Percentiles rank a stretch among this genome's conserved stretches.
These are phyloP conservation scores for Sialis fuliginosa DNA, from an alignment of 2,888 invertebrate genomes.

Conservation along the genomic window DNA sequence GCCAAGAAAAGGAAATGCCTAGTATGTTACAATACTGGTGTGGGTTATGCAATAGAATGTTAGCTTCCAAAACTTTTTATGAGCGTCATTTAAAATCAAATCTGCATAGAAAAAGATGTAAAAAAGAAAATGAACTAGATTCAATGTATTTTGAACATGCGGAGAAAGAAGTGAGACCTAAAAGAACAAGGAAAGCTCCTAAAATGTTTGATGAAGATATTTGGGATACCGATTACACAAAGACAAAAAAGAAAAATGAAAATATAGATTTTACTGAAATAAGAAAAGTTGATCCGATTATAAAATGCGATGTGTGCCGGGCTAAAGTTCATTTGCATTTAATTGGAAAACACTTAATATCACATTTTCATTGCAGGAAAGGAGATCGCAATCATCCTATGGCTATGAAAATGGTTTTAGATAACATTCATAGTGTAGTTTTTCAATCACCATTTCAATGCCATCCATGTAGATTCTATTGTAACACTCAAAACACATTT, in stretches of 20 bases:
- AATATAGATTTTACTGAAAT: constrained; percentile 4
- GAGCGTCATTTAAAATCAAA: constrained; percentile 60
- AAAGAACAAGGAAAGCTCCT: constrained; percentile 22
- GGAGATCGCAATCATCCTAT: constrained; percentile 38
- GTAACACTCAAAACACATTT: constrained; percentile 54
- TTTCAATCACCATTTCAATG: constrained; percentile 76
- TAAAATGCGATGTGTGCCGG: constrained; percentile 54
- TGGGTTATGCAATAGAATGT: constrained; percentile 56
- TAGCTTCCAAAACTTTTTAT: constrained; percentile 56
- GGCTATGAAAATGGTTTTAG: constrained; percentile 45
- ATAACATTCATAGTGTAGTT: constrained; percentile 61
- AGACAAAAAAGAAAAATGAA: constrained; percentile 9
- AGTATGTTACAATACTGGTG: constrained; percentile 42
- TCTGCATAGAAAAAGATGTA: constrained; percentile 47
- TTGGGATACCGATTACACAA: constrained; percentile 16
- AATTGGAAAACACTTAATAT: constrained; percentile 73
- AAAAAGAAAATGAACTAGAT: constrained; percentile 51
- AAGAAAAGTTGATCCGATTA: constrained; percentile 34
- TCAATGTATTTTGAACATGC: constrained; percentile 14
- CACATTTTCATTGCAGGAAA: constrained; percentile 68
- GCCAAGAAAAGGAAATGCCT: constrained; percentile 6
- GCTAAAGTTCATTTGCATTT: constrained; percentile 46
- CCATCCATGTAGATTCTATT: constrained; percentile 66
- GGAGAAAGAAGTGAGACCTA: constrained; percentile 6
- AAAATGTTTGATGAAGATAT: neutral